Evolutionary conservation across 2,113 vertebrate genomes (phyloP).

Genomic region (Hippocampus abdominalis): DNA sequence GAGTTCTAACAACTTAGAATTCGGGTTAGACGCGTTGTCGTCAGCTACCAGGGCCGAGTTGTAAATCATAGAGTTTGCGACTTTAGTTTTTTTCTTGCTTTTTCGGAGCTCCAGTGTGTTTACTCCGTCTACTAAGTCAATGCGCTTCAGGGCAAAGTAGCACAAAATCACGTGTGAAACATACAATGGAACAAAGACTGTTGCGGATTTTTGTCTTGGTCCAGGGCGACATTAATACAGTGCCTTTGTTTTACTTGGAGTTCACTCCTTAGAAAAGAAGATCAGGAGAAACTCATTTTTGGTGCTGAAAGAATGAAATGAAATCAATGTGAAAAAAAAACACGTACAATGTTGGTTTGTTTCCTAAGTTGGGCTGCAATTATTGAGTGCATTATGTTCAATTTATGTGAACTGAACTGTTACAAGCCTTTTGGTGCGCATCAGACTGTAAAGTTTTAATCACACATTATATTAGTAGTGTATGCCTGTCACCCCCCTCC

Average conservation of each 20-base stretch:
- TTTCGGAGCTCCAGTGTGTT: constrained; percentile 21
- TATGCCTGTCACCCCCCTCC: too few species aligned
- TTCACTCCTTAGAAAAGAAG: constrained; percentile 9
- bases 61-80: not conserved
- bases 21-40: constrained; percentile 22
- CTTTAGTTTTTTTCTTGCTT: constrained; percentile 15
- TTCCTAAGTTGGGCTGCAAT: not conserved
- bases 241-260: not conserved
- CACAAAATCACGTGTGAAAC: constrained; percentile 16
- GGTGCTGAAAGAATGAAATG: constrained; percentile 29
- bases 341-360: not conserved
- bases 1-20: constrained; percentile 48
- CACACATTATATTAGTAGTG: not conserved
- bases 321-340: constrained; percentile 12
- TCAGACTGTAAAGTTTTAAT: not conserved
- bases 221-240: not conserved
- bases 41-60: constrained; percentile 4
- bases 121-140: constrained; percentile 11
- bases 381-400: not conserved
- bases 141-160: not conserved
- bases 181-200: not conserved
- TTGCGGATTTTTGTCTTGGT: not conserved
- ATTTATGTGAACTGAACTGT: too few species aligned
- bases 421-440: not conserved
- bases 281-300: constrained; percentile 33